Evolutionary conservation across 2,888 invertebrate species (phyloP), one percentile per base, ranked within the genome.

Genomic region (Andrena flavipes): DNA sequence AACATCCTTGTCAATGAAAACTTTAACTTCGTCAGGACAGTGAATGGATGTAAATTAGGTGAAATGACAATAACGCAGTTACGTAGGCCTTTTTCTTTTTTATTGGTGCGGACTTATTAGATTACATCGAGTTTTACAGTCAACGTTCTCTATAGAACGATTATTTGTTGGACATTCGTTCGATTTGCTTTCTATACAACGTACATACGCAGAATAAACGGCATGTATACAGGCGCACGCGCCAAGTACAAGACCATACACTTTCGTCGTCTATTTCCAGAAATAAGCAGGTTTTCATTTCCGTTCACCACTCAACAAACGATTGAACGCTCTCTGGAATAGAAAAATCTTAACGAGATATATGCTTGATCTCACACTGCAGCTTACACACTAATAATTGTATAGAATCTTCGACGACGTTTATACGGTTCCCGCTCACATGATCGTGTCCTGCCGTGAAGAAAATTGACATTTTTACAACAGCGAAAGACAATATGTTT

Each of bases 101-200:
- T 92, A 92, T 92, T 92, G 88, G 90, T 92, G 89, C 90, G 88
- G 88, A 82, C 87, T 82, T 81, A 76, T 86, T 84, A 87, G 85
- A 87, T 81, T 92, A 91, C 91, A 92, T 89, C 86, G 86, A 91
- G 78, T 87, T 89, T 89, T 85, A 89, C 88, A 90, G 67, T 85
- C 83, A 86, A 77, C 84, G 81, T 79, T 87, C 84, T 85, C 82
- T 87, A 88, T 82, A 81, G 82, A 86, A 87, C 82, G 82, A 82
- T 81, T 81, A 48, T 77, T 77, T 65, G 54, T 59, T 30, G 56
- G 69, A 75, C 76, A 76, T 73, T 65, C 84, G 60, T 79, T 68
- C 30, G 51, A 71, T 65, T 82, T 76, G 63, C 65, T 72, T 70
- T 87, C 77, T 84, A 84, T 84, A 80, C 73, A 84, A 63, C 78